A percentile compares a stretch with the other conserved stretches of the same genome.
phyloP scores from a whole-genome alignment of 2,797 vertebrate genomes.

The Acipenser ruthenus region DNA sequence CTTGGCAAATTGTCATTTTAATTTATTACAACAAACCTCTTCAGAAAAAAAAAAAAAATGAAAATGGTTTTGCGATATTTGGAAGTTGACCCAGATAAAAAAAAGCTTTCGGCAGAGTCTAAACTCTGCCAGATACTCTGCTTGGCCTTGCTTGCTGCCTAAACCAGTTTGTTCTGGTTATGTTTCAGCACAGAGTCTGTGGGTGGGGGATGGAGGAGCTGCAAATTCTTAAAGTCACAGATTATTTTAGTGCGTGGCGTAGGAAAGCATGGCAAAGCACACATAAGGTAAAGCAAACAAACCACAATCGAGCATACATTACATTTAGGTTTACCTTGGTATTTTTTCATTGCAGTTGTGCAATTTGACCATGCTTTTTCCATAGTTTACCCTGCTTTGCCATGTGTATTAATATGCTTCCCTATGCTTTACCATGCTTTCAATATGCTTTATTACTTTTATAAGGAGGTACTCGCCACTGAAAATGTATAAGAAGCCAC shows the following conservation, averaged over 20 bases:
- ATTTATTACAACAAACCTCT: constrained; percentile 40
- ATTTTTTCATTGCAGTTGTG: too few species aligned
- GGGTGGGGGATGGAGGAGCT: constrained; percentile 44
- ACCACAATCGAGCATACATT: too few species aligned
- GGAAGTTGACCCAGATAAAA: constrained; percentile 38
- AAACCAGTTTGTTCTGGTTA: constrained; percentile 77
- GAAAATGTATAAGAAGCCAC: too few species aligned
- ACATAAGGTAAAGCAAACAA: too few species aligned
- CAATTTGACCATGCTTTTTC: too few species aligned
- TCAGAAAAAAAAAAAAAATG: constrained; percentile 21
- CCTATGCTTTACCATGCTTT: too few species aligned
- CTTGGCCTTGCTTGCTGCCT: constrained; percentile 62
- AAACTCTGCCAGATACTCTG: constrained; percentile 55
- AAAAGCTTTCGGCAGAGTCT: constrained; percentile 36
- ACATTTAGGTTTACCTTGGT: too few species aligned
- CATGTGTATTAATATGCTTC: too few species aligned
- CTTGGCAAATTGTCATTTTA: constrained; percentile 16
- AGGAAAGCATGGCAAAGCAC: too few species aligned
- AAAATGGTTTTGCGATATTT: constrained; percentile 42
- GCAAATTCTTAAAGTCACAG: constrained; percentile 56
- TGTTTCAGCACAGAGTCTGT: constrained; percentile 49
- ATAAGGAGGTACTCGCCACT: too few species aligned
- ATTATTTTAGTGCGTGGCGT: neutral
- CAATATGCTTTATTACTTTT: too few species aligned
- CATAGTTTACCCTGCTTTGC: too few species aligned